phyloP scores from a whole-genome alignment of 2,113 vertebrate species.

The Syngnathus typhle region DNA sequence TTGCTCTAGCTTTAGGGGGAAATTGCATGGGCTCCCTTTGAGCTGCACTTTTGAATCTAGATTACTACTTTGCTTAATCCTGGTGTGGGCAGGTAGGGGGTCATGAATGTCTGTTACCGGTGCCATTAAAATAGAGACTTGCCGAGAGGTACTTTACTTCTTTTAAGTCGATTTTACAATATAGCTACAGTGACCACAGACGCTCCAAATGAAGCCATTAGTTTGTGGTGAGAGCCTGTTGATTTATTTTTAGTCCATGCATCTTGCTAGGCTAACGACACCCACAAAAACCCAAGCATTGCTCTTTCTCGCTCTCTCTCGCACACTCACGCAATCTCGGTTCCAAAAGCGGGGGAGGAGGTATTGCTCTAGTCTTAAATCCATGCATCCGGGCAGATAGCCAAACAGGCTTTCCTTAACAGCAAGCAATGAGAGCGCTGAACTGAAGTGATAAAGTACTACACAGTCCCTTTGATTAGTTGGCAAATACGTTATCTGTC shows the following conservation, averaged over 20 bases:
- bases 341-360: slow-evolving; percentile 27
- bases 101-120: slow-evolving; percentile 59
- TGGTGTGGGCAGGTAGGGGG: slow-evolving; percentile 42
- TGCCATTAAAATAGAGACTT: slow-evolving; percentile 56
- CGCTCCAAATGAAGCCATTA: background rate
- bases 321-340: slow-evolving; percentile 8
- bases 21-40: slow-evolving; percentile 62
- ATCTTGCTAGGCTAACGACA: background rate
- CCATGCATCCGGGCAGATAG: slow-evolving; percentile 60
- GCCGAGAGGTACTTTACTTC: slow-evolving; percentile 25
- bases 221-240: background rate
- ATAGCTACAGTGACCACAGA: background rate
- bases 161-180: slow-evolving; percentile 4
- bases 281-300: slow-evolving; percentile 12
- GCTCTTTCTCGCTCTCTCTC: slow-evolving; percentile 18
- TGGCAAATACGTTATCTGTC: slow-evolving; percentile 33
- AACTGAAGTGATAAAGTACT: slow-evolving; percentile 44
- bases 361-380: slow-evolving; percentile 45
- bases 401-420: slow-evolving; percentile 57
- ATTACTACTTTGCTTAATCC: slow-evolving; percentile 60
- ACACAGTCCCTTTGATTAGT: slow-evolving; percentile 58
- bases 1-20: slow-evolving; percentile 58
- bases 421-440: slow-evolving; percentile 39
- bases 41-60: slow-evolving; percentile 64
- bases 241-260: slow-evolving; percentile 13